phyloP scores from a whole-genome alignment of 2,888 invertebrate species.

The Nymphalis urticae region DNA sequence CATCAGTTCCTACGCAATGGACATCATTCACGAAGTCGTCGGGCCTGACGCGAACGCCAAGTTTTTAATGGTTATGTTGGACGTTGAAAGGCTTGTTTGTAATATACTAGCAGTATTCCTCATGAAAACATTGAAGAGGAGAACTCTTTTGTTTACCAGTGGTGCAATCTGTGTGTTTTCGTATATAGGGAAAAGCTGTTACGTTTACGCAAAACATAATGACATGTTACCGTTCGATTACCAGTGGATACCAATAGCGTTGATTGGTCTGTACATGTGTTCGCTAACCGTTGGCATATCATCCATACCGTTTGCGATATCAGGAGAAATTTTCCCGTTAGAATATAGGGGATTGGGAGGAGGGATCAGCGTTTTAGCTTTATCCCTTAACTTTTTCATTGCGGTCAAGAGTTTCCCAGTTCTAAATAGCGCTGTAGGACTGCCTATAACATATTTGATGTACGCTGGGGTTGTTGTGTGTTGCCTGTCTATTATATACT shows the following conservation, averaged over 20 bases:
- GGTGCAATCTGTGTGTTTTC: constrained; percentile 81
- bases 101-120: constrained; percentile 83
- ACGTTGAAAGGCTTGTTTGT: constrained; percentile 82
- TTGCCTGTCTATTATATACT: constrained; percentile 77
- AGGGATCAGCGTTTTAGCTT: constrained; percentile 83
- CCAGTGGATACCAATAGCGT: constrained; percentile 73
- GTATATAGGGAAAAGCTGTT: constrained; percentile 78
- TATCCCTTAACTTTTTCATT: constrained; percentile 84
- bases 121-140: constrained; percentile 81
- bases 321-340: constrained; percentile 86
- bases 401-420: constrained; percentile 85
- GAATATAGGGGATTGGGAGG: constrained; percentile 84
- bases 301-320: constrained; percentile 86
- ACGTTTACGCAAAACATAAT: constrained; percentile 65
- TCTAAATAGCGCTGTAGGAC: constrained; percentile 75
- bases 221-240: constrained; percentile 56
- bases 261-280: constrained; percentile 80
- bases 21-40: constrained; percentile 82
- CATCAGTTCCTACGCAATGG: constrained; percentile 85
- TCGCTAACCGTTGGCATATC: constrained; percentile 83
- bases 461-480: constrained; percentile 81
- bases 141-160: constrained; percentile 82
- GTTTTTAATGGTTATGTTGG: constrained; percentile 84
- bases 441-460: constrained; percentile 81
- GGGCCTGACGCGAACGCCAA: constrained; percentile 83